These are phyloP conservation scores for Phalacrocorax brasilianus DNA, from an alignment of 2,113 vertebrate genomes.

Conservation along the genomic window DNA sequence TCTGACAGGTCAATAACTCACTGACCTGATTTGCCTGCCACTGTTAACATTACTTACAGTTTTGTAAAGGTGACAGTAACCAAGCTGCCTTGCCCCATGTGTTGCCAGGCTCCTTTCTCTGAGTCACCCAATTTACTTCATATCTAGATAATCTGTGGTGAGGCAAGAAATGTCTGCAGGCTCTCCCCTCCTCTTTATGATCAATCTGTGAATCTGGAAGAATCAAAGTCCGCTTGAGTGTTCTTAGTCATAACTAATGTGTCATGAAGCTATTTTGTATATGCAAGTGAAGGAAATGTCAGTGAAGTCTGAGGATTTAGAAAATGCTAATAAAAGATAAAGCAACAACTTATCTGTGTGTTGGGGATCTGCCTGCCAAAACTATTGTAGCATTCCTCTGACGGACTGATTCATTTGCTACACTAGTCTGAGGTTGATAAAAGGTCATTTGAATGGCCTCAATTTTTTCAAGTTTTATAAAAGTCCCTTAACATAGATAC, in stretches of 20 bases:
- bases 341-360: background rate
- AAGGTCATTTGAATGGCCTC: background rate
- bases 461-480: background rate
- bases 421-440: background rate
- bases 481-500: background rate
- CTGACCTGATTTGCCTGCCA: background rate
- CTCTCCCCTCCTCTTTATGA: background rate
- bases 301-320: background rate
- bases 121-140: background rate
- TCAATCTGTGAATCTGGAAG: background rate
- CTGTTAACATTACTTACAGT: background rate
- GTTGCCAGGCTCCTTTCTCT: background rate
- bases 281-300: background rate
- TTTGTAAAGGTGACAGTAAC: background rate
- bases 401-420: background rate
- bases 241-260: background rate
- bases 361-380: background rate
- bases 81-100: rapidly evolving
- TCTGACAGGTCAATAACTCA: background rate
- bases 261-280: background rate
- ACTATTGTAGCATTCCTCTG: background rate
- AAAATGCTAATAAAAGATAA: background rate
- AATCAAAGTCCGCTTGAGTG: background rate
- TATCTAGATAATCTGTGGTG: background rate
- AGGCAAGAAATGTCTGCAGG: background rate